Evolutionary conservation across 2,797 vertebrate species (phyloP).

Genomic region (Acanthiza pusilla): DNA sequence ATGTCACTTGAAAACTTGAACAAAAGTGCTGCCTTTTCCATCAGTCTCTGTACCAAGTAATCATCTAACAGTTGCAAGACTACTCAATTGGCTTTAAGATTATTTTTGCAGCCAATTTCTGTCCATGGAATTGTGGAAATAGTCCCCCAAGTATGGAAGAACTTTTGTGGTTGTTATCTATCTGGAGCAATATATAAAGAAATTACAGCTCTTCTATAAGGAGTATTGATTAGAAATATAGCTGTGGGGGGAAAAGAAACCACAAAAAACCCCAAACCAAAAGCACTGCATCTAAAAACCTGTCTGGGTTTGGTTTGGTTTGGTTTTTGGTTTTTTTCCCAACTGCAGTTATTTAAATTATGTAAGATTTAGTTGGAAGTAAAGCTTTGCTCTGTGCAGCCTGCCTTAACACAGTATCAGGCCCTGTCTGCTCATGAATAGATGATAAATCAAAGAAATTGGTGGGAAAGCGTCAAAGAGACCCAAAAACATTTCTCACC

Average conservation of each 20-base stretch:
- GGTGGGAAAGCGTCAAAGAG: not conserved
- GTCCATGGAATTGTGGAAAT: not conserved
- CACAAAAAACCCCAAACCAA: not conserved
- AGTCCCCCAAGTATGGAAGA: not conserved
- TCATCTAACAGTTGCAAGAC: not conserved
- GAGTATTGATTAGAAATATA: not conserved
- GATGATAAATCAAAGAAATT: not conserved
- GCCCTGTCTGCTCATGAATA: not conserved
- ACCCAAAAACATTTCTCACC: not conserved
- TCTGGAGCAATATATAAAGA: not conserved
- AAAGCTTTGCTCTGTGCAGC: not conserved
- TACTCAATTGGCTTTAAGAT: not conserved
- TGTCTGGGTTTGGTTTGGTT: not conserved
- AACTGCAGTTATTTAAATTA: not conserved
- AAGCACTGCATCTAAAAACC: not conserved
- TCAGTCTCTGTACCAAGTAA: not conserved
- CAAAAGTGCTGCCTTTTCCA: not conserved
- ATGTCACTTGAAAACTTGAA: not conserved
- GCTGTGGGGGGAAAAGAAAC: accelerated
- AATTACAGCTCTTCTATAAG: not conserved
- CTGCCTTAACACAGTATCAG: not conserved
- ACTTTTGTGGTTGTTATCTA: not conserved
- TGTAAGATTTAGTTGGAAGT: not conserved
- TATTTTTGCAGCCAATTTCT: not conserved
- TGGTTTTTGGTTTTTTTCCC: not conserved